Evolutionary conservation across 2,113 vertebrate species (phyloP).

Genomic region (Bolborhynchus lineola): DNA sequence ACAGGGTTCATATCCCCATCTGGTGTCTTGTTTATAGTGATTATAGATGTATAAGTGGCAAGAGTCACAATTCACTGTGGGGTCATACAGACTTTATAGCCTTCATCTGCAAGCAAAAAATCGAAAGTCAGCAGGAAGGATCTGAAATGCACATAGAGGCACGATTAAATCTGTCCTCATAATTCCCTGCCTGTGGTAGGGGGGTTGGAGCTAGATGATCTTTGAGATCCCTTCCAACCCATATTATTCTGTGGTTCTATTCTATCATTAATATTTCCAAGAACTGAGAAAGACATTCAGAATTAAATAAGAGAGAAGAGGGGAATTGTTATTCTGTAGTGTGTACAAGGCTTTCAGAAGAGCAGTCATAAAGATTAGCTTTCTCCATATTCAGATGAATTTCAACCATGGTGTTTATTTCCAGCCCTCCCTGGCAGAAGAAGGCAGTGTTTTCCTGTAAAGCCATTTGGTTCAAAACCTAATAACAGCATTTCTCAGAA

Average conservation of each 20-base stretch:
- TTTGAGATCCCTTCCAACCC: background rate
- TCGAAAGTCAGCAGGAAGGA: background rate
- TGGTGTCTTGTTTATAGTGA: background rate
- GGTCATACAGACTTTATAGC: background rate
- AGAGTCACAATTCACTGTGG: background rate
- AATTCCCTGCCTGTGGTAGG: background rate
- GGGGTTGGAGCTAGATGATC: background rate
- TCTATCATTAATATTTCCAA: background rate
- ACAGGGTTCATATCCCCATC: background rate
- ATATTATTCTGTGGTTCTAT: background rate
- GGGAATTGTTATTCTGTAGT: background rate
- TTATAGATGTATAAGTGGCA: background rate
- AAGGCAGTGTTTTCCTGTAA: background rate
- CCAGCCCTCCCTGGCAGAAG: background rate
- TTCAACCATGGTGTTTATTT: background rate
- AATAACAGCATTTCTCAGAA: background rate
- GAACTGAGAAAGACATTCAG: background rate
- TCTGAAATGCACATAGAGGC: background rate
- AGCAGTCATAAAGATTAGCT: background rate
- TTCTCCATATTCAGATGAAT: background rate
- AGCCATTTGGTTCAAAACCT: conserved; percentile 6
- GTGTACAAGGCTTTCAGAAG: background rate
- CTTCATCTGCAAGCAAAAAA: background rate
- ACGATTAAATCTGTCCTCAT: background rate
- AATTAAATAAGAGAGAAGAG: background rate